Evolutionary conservation across 23 tunicate species (phyloP).

Genomic region (Halocynthia roretzi): DNA sequence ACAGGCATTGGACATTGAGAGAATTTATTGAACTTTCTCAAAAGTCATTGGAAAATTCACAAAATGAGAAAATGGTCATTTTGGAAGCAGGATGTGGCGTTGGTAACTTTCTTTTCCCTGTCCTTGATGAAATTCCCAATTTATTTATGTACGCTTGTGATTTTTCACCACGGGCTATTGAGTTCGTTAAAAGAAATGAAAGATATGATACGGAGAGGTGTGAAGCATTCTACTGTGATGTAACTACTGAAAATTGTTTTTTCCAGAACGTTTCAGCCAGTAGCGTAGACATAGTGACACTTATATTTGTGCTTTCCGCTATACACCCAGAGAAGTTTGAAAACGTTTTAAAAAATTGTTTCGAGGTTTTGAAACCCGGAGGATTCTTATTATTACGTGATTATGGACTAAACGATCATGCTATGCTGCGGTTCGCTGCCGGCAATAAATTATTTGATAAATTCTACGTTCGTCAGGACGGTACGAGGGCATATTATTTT

Average conservation of each 20-base stretch:
- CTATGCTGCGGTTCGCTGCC: conserved; percentile 82
- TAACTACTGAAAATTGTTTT: conserved; percentile 34
- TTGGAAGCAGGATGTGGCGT: conserved; percentile 97
- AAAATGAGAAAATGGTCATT: neutral
- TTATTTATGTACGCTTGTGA: conserved; percentile 81
- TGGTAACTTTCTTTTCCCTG: conserved; percentile 92
- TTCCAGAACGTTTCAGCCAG: conserved; percentile 25
- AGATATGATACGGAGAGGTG: conserved; percentile 35
- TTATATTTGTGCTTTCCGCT: conserved; percentile 90
- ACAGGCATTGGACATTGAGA: conserved; percentile 85
- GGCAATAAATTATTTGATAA: conserved; percentile 85
- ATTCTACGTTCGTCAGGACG: conserved; percentile 95
- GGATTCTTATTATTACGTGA: conserved; percentile 80
- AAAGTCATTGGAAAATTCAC: neutral
- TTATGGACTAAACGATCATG: conserved; percentile 94
- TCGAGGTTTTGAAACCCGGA: conserved; percentile 66
- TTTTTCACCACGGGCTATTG: conserved; percentile 85
- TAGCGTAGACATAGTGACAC: conserved; percentile 65
- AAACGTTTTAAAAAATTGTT: conserved; percentile 53
- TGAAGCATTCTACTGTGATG: conserved; percentile 61
- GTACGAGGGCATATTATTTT: conserved; percentile 94
- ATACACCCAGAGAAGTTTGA: conserved; percentile 85
- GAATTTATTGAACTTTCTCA: conserved; percentile 65
- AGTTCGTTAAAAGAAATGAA: conserved; percentile 67
- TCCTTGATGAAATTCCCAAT: conserved; percentile 44